Evolutionary conservation across 2,888 invertebrate species (phyloP).

Genomic region (Steromphala cineraria): DNA sequence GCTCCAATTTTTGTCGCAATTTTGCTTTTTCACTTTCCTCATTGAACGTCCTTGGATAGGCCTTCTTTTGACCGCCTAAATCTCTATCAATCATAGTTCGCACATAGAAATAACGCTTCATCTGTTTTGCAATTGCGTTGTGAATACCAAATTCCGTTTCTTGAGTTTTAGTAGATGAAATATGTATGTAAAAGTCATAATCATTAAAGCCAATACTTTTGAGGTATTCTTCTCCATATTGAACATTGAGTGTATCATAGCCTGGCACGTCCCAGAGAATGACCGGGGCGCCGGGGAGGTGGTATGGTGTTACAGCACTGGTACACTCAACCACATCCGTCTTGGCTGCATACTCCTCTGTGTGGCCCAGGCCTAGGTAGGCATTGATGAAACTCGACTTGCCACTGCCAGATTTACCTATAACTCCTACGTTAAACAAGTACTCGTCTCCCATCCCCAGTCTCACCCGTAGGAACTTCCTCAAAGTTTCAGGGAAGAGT

Average conservation of each 20-base stretch:
- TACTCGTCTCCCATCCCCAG: neutral
- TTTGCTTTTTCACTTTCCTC: neutral
- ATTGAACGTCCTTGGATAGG: neutral
- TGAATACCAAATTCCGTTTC: constrained; percentile 1
- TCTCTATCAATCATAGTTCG: constrained; percentile 17
- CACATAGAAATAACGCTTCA: constrained; percentile 21
- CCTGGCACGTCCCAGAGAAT: constrained; percentile 40
- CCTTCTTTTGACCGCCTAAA: neutral
- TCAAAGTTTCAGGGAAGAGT: no score
- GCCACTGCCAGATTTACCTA: constrained; percentile 32
- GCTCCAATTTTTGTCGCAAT: neutral
- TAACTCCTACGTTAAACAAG: constrained; percentile 23
- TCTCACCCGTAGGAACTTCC: no score
- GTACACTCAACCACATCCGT: constrained; percentile 30
- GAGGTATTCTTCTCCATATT: constrained; percentile 25
- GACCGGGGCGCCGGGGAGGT: constrained; percentile 12
- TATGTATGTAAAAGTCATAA: constrained; percentile 26
- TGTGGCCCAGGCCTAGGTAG: constrained; percentile 3
- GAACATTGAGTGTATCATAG: constrained; percentile 28
- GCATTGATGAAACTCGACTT: constrained; percentile 37
- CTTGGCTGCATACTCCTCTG: constrained; percentile 22
- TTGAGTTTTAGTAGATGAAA: constrained; percentile 21
- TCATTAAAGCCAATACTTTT: constrained; percentile 24
- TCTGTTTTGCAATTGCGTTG: constrained; percentile 2
- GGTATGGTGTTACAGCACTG: neutral